Percentiles rank a stretch among this genome's conserved stretches.
Evolutionary conservation across 2,797 vertebrate species (phyloP).

Genomic region (Myripristis jacobus): DNA sequence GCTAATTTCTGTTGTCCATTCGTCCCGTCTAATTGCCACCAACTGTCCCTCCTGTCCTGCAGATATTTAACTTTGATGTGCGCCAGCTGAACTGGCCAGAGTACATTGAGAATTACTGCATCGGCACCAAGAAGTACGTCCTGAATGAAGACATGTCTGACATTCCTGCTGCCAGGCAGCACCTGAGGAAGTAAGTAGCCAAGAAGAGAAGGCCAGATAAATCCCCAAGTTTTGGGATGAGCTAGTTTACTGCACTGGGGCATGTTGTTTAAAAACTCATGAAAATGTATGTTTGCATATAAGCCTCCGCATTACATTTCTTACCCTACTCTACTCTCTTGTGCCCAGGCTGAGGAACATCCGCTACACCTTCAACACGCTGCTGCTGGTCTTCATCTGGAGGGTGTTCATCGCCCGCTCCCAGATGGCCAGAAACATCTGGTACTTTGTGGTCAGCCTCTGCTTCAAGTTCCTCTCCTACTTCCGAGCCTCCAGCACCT

Average conservation of each 20-base stretch:
- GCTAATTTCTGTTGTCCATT: not conserved
- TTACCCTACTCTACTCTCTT: not conserved
- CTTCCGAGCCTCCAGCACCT: conserved; percentile 94
- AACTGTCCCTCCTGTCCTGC: conserved; percentile 27
- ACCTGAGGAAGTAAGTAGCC: conserved; percentile 90
- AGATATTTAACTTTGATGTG: conserved; percentile 97
- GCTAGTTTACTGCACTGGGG: not conserved
- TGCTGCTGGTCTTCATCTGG: conserved; percentile 92
- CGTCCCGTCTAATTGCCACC: not conserved
- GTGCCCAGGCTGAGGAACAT: conserved; percentile 91
- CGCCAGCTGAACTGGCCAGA: conserved; percentile 96
- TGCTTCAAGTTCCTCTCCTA: conserved; percentile 99
- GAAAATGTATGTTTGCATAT: too few species aligned
- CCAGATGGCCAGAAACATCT: conserved; percentile 99
- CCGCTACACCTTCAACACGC: conserved; percentile 92
- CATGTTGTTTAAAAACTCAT: not conserved
- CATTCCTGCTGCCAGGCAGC: conserved; percentile 92
- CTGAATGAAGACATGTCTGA: conserved; percentile 97
- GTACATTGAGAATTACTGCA: conserved; percentile 95
- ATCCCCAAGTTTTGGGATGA: not conserved
- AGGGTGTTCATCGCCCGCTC: conserved; percentile 95
- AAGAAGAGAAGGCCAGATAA: not conserved
- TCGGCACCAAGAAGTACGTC: conserved; percentile 95
- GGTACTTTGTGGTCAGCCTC: conserved; percentile 99
- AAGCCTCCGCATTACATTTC: too few species aligned